Evolutionary conservation across 2,113 vertebrate genomes (phyloP).

Genomic region (Lamprologus tigripictilis): DNA sequence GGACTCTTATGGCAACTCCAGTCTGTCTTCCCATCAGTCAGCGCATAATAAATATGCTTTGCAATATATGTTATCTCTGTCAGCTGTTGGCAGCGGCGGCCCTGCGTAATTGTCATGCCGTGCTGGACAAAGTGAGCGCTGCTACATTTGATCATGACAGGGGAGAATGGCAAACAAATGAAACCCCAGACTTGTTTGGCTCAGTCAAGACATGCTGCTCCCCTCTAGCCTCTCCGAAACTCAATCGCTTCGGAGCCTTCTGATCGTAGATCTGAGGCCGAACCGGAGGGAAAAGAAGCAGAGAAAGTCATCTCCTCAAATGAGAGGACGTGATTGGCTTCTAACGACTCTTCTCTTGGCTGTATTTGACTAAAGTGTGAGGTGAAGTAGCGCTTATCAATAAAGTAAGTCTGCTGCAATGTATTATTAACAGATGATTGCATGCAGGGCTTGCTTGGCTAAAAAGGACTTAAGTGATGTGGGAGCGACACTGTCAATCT

Average conservation of each 20-base stretch:
- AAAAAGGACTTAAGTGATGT: slow-evolving; percentile 67
- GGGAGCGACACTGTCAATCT: slow-evolving; percentile 69
- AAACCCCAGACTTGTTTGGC: slow-evolving; percentile 24
- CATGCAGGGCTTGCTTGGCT: slow-evolving; percentile 48
- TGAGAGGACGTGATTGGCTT: slow-evolving; percentile 29
- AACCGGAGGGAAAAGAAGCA: neutral
- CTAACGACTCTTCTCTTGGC: slow-evolving; percentile 5
- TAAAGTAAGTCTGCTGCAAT: slow-evolving; percentile 53
- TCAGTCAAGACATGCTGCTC: slow-evolving; percentile 17
- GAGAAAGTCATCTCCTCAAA: slow-evolving; percentile 48
- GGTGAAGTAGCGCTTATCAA: slow-evolving; percentile 58
- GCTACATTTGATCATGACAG: slow-evolving; percentile 24
- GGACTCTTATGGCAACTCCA: slow-evolving; percentile 45
- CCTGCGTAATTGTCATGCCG: slow-evolving; percentile 48
- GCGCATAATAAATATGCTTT: slow-evolving; percentile 44
- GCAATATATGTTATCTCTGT: slow-evolving; percentile 53
- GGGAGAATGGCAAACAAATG: slow-evolving; percentile 16
- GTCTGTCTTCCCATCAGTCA: slow-evolving; percentile 45
- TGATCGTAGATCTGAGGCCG: slow-evolving; percentile 25
- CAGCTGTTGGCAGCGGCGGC: slow-evolving; percentile 26
- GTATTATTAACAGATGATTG: slow-evolving; percentile 69
- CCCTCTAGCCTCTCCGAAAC: slow-evolving; percentile 5
- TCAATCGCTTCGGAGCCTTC: neutral
- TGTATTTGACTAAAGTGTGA: slow-evolving; percentile 31
- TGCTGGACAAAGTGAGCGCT: slow-evolving; percentile 28